Evolutionary conservation across 2,797 vertebrate species (phyloP).

Genomic region (Pipistrellus pipistrellus): DNA sequence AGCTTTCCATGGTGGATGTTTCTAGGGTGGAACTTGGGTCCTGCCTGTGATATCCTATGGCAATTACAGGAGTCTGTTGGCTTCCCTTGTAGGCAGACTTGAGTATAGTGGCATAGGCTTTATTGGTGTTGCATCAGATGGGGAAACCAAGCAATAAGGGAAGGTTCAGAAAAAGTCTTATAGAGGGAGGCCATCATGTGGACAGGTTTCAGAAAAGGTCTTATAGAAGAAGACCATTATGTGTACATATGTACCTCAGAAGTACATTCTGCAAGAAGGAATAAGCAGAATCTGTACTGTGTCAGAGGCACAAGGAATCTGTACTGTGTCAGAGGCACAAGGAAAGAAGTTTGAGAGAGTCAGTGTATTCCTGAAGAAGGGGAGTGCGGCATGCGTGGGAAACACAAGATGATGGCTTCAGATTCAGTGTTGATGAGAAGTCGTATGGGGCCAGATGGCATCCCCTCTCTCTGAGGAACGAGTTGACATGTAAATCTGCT

Average conservation of each 20-base stretch:
- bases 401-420: neutral
- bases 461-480: neutral
- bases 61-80: neutral
- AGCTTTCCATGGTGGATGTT: rapidly evolving
- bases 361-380: neutral
- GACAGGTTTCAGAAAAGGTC: too few relatives aligned
- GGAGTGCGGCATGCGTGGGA: neutral
- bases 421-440: neutral
- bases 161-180: neutral
- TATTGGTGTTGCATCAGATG: neutral
- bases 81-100: neutral
- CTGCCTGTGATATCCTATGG: neutral
- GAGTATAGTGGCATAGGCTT: neutral
- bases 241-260: neutral
- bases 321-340: neutral
- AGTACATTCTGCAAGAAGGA: neutral
- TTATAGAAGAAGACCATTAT: too few relatives aligned
- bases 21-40: neutral
- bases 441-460: neutral
- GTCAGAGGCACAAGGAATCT: neutral
- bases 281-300: neutral
- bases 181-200: too few relatives aligned
- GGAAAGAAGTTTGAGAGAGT: neutral
- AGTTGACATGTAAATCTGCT: neutral
- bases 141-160: neutral